Evolutionary conservation across 92 coral and sea anemone genomes (phyloP), one percentile per base, ranked within the genome.

Genomic region (Parazoanthus darwini): DNA sequence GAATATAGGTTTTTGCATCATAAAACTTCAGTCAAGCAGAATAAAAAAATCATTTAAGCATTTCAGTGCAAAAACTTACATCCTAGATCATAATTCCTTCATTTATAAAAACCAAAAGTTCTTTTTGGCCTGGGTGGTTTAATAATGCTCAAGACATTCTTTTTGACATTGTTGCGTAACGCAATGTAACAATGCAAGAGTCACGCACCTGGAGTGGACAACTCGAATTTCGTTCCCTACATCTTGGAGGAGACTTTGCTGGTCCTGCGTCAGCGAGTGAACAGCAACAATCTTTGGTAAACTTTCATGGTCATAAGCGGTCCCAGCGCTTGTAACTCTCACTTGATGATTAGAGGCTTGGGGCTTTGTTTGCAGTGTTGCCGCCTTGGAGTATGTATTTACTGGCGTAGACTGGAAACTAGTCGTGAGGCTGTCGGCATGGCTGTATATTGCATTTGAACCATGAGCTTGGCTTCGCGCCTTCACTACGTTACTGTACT

Each of bases 261-360:
- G 78, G 6, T 83, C 77, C 44, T 83, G n/a, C 13, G 87, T 65
- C 65, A 83, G 87, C 58, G 87, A 83, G 42, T 83, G 87, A 83
- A 83, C 87, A n/a, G 87, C 87, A 25, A 83, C 78, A 26, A 83
- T 83, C 51, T 50, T 83, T 13, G 87, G 87, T 18, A 83, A 35
- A 0, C 77, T 44, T 43, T 3, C 77, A 70, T 83, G 87, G 42
- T 83, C 78, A 83, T 43, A 83, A 43, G 87, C 87, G 29, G 87
- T 83, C 4, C 87, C 87, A 33, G 78, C 87, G 20, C 43, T n/a
- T 14, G 87, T n/a, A 16, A 71, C 43, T 25, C 42, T 68, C 23
- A 44, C 2, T 29, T 67, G 46, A 83, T 3, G 43, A 33, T 43
- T 68, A 3, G 63, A 15, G 13, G 59, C 66, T 42, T 51, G 38